These are phyloP conservation scores for Bombus vancouverensis DNA, from an alignment of 1,140 invertebrate species.

Conservation along the genomic window DNA sequence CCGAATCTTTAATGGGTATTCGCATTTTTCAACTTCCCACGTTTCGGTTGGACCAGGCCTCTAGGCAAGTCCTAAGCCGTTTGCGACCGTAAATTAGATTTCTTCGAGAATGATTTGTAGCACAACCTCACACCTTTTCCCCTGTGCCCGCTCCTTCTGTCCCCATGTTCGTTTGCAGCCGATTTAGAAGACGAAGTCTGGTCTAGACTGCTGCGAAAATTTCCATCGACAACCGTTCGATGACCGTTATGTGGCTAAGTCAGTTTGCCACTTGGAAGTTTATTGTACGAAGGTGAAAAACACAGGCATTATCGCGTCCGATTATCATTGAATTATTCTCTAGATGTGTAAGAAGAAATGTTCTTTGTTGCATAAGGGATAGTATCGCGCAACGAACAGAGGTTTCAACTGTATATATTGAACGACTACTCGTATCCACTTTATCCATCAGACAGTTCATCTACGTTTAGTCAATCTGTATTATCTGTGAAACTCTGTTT, in stretches of 20 bases:
- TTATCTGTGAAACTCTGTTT: too few species aligned
- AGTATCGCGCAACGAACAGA: too few species aligned
- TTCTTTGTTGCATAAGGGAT: too few species aligned
- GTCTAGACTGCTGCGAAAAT: not conserved
- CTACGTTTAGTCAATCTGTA: too few species aligned
- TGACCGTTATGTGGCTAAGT: not conserved
- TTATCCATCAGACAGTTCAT: too few species aligned
- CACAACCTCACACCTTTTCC: not conserved
- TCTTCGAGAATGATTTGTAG: constrained; percentile 74
- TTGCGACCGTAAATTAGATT: constrained; percentile 74
- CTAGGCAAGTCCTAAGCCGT: constrained; percentile 67
- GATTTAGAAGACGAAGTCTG: constrained; percentile 4
- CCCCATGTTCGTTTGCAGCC: not conserved
- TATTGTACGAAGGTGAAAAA: too few species aligned
- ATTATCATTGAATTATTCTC: too few species aligned
- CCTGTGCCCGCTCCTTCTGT: not conserved
- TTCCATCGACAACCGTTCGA: not conserved
- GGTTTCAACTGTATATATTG: too few species aligned
- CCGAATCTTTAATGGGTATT: constrained; percentile 69
- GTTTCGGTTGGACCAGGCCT: constrained; percentile 59
- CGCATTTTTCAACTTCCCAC: constrained; percentile 77
- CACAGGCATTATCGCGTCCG: too few species aligned
- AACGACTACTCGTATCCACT: too few species aligned
- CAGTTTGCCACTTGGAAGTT: not conserved
- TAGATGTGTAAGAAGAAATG: too few species aligned